phyloP scores from a whole-genome alignment of 2,797 vertebrate species.

The Garrulus glandarius region DNA sequence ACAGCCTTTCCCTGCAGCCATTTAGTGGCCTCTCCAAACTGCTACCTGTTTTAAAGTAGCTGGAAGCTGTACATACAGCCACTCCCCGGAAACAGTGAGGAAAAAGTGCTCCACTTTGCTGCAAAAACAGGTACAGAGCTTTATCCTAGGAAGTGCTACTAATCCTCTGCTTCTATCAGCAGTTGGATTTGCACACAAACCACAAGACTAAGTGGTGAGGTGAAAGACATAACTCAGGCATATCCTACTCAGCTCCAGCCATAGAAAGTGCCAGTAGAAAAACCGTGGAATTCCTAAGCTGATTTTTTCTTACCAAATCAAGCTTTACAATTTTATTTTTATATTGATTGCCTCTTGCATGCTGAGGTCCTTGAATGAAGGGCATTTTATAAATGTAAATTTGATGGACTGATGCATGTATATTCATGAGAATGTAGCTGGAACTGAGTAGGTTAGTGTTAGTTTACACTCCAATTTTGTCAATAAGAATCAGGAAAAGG shows the following conservation, averaged over 20 bases:
- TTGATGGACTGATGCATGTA: conserved; percentile 53
- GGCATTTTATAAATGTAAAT: conserved; percentile 56
- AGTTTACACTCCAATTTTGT: conserved; percentile 54
- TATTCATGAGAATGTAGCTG: conserved; percentile 56
- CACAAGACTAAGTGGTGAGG: neutral
- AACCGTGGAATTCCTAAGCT: neutral
- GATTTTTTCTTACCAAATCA: conserved; percentile 13
- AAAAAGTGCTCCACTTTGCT: neutral
- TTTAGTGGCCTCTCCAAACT: neutral
- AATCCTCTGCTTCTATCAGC: neutral
- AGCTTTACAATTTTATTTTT: conserved; percentile 5
- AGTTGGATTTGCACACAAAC: neutral
- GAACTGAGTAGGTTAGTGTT: conserved; percentile 48
- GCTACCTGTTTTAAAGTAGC: neutral
- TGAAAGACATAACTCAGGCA: neutral
- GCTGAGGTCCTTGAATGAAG: conserved; percentile 45
- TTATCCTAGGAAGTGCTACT: neutral
- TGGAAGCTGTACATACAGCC: neutral
- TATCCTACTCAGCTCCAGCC: neutral
- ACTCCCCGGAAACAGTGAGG: neutral
- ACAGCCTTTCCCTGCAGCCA: neutral
- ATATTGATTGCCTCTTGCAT: conserved; percentile 37
- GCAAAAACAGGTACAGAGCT: neutral
- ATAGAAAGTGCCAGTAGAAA: neutral
- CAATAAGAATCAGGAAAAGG: conserved; percentile 41